Conservation (phyloP, 2,113 vertebrate species). For the Neolamprologus toae region DNA sequence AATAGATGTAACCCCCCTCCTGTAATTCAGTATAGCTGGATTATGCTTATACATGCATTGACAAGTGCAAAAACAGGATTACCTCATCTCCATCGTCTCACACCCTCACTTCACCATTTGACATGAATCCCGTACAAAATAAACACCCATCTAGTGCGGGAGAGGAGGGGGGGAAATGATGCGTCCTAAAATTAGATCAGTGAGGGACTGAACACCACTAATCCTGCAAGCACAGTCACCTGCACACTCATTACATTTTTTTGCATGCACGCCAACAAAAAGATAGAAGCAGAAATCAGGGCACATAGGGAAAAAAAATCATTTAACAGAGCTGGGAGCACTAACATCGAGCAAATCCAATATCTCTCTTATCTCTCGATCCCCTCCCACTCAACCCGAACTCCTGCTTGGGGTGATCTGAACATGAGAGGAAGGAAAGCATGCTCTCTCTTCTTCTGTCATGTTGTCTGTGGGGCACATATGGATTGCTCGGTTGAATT, state of each 20-base stretch:
- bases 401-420: conserved; percentile 64
- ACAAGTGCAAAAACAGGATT: conserved; percentile 61
- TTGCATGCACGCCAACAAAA: conserved; percentile 34
- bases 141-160: conserved; percentile 32
- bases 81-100: conserved; percentile 40
- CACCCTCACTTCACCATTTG: conserved; percentile 52
- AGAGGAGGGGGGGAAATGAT: background rate
- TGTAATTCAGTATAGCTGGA: conserved; percentile 42
- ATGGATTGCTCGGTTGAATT: conserved; percentile 31
- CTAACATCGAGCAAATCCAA: conserved; percentile 57
- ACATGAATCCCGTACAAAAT: conserved; percentile 53
- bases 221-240: conserved; percentile 55
- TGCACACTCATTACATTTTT: conserved; percentile 38
- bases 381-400: conserved; percentile 76
- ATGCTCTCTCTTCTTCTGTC: background rate
- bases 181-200: conserved; percentile 65
- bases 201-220: conserved; percentile 48
- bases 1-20: conserved; percentile 7
- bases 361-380: conserved; percentile 59
- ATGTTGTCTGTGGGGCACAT: conserved; percentile 19
- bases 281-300: conserved; percentile 51
- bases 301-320: conserved; percentile 35
- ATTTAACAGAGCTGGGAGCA: conserved; percentile 41
- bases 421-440: conserved; percentile 34
- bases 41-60: conserved; percentile 34